Percentiles rank a stretch among this genome's conserved stretches.
These are phyloP conservation scores for Phaenicophaeus curvirostris DNA, from an alignment of 2,797 vertebrate genomes.

Conservation along the genomic window DNA sequence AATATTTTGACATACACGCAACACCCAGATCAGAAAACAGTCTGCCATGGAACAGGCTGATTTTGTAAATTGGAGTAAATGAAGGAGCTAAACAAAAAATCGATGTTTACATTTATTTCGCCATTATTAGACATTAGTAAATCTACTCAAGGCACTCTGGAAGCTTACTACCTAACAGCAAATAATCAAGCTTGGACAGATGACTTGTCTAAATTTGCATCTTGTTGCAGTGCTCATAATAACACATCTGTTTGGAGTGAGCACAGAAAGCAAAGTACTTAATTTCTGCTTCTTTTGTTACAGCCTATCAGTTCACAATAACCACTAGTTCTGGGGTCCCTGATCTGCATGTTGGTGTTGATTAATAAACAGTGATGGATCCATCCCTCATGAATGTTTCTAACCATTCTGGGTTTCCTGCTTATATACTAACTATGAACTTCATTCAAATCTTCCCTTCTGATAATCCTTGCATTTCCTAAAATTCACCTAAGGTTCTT, in stretches of 20 bases:
- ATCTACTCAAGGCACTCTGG: not conserved
- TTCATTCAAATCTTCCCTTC: not conserved
- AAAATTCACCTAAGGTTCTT: not conserved
- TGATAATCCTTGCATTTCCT: not conserved
- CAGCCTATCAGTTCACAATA: not conserved
- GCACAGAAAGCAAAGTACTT: not conserved
- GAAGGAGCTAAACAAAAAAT: not conserved
- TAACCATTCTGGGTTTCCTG: not conserved
- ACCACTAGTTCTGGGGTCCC: not conserved
- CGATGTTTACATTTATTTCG: not conserved
- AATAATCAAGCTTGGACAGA: not conserved
- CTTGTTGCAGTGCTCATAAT: not conserved
- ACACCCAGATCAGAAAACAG: not conserved
- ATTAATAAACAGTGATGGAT: not conserved
- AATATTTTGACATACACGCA: not conserved
- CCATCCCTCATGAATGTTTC: not conserved
- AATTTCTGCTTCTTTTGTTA: not conserved
- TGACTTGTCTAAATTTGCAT: not conserved
- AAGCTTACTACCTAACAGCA: not conserved
- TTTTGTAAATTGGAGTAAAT: not conserved
- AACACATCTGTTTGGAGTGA: not conserved
- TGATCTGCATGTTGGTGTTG: not conserved
- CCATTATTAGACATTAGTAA: not conserved
- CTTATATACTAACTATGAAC: not conserved
- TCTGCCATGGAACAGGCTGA: not conserved